phyloP scores from a whole-genome alignment of 1,140 invertebrate genomes.

The Ganaspis sp. region DNA sequence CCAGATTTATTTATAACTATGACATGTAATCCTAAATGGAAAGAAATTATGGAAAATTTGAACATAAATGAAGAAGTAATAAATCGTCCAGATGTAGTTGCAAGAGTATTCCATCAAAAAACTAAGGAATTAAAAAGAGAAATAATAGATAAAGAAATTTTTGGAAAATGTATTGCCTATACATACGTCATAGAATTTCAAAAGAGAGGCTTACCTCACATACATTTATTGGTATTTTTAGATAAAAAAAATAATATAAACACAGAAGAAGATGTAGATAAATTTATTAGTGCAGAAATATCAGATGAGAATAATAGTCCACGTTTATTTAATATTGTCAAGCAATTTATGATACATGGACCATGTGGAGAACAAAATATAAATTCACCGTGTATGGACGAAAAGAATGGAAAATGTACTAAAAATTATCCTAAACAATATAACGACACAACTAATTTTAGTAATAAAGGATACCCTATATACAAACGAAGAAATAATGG shows the following conservation, averaged over 20 bases:
- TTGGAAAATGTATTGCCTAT: no score
- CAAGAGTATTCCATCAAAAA: no score
- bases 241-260: not conserved
- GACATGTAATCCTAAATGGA: not conserved
- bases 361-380: conserved; percentile 58
- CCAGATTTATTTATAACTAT: no score
- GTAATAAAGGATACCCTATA: not conserved
- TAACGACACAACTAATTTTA: conserved; percentile 30
- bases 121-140: no score
- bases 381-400: not conserved
- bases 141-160: no score
- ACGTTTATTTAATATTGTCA: conserved; percentile 41
- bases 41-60: no score
- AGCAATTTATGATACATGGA: conserved; percentile 59
- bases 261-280: not conserved
- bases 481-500: conserved; percentile 24
- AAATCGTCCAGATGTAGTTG: no score
- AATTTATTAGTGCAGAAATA: conserved; percentile 25
- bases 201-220: no score
- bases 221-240: not conserved
- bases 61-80: no score
- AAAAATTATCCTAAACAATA: conserved; percentile 54
- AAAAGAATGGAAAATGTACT: conserved; percentile 43
- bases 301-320: not conserved
- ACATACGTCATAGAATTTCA: no score